Base-by-base conservation (phyloP, 2,888 invertebrate species). In the Pyralis farinalis region DNA sequence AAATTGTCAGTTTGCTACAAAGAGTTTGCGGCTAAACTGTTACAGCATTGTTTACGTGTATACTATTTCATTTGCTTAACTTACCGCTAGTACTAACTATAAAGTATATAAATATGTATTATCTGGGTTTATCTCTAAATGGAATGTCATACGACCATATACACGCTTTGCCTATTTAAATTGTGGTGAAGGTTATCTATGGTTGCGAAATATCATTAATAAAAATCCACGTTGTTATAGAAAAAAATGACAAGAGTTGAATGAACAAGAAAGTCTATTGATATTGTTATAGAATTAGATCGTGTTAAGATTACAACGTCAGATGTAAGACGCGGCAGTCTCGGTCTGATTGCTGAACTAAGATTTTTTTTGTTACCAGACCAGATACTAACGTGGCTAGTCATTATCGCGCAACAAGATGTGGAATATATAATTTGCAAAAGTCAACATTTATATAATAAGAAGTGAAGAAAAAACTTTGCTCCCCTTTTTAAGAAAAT, bases 171-270 rank as follows among this genome's bases (percentile, higher is more conserved):
- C 12, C 12, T 27, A 34, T 21, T 12, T 25, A 1, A 16, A 16
- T 36, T 36, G 28, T 16, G 35, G 28, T 28, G 16, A 29, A 36
- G 36, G 36, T 29, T 36, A 10, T 20, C 28, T 28, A 16, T 7
- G 16, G 20, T 36, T 36, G 16, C 28, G 28, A 36, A 36, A 36
- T 36, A 27, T 28, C 9, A 36, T 20, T 9, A 28, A 35, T 36
- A 16, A 10, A 36, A 36, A 36, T 25, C 7, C 9, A 29, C 27
- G 4, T 28, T 1, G 27, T 35, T 28, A 16, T 3, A 16, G 9
- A 11, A 4, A 12, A n/a, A 37, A 37, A 30, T 30, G 30, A 11
- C 30, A 11, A 20, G 21, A 21, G 5, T 30, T 10, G 35, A 21
- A 37, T 21, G 21, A 25, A 11, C n/a, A 30, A 37, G 37, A 30